Evolutionary conservation across 2,888 invertebrate species (phyloP), one percentile per base, ranked within the genome.

Genomic region (Creontiades dilutus): DNA sequence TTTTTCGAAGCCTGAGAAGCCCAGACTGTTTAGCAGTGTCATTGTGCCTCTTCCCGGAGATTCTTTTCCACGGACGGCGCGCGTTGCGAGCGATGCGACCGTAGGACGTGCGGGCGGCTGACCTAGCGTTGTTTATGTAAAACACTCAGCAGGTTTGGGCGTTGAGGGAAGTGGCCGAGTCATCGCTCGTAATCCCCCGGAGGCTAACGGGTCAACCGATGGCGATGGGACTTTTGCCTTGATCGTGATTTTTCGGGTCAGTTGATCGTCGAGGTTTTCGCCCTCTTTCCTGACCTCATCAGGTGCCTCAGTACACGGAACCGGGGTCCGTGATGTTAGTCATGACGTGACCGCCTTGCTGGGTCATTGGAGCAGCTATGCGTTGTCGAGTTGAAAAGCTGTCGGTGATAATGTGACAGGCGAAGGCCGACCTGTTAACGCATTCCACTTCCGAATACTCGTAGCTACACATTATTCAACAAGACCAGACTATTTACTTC

Each of bases 61-160:
- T 82, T 82, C 82, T 82, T 52, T 47, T 48, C 16, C 23, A 76
- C 3, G 37, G 80, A 37, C 37, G 46, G n/a, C 12, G n/a, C 13
- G 27, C 46, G 16, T 37, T 46, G 37, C 80, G 80, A 80, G 19
- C 52, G 13, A 48, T 23, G 19, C 47, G 47, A 48, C 81, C 46
- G 48, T 16, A 48, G 82, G 52, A 52, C 75, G 86, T 68, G 86
- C 75, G 86, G 75, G 68, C 46, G 61, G 78, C 76, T 19, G 28
- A 23, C 23, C 68, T 5, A 13, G 23, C 68, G 80, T 52, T 88
- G 88, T 88, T 88, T 88, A 88, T 88, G 88, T 88, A 88, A 88
- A 88, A 88, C 88, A 88, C 88, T 88, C 88, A 88, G 88, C 88
- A 88, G 88, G 80, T 78, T 88, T 55, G 57, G 80, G 76, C 27